phyloP scores from a whole-genome alignment of 2,113 vertebrate species.

The Ellobius talpinus region DNA sequence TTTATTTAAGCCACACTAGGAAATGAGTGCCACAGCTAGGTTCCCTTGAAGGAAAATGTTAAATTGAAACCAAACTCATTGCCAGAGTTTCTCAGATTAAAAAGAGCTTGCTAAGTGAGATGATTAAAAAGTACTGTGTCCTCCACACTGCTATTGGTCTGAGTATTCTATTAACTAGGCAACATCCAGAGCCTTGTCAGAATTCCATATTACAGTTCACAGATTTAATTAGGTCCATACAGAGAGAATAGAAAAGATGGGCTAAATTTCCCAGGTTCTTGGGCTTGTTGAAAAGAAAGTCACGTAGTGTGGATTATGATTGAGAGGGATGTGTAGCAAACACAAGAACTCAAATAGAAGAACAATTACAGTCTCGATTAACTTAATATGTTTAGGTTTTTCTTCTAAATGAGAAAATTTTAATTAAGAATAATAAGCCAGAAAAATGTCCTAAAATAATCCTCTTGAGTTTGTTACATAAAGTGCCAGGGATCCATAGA shows the following conservation, averaged over 20 bases:
- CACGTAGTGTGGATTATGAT: constrained; percentile 14
- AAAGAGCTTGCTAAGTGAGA: constrained; percentile 67
- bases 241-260: constrained; percentile 58
- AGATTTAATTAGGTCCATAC: constrained; percentile 74
- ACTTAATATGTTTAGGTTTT: constrained; percentile 26
- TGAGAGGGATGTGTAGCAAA: not conserved
- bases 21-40: constrained; percentile 57
- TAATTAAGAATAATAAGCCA: constrained; percentile 26
- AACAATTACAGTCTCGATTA: not conserved
- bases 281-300: constrained; percentile 59
- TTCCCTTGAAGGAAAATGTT: constrained; percentile 77
- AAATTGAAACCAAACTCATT: constrained; percentile 72
- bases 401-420: not conserved
- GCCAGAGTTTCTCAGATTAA: constrained; percentile 71
- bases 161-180: constrained; percentile 76
- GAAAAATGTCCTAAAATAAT: constrained; percentile 42
- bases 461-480: not conserved
- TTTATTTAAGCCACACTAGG: constrained; percentile 63
- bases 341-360: not conserved
- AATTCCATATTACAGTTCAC: constrained; percentile 70
- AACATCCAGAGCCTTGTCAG: constrained; percentile 71
- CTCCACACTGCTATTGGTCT: constrained; percentile 62
- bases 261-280: constrained; percentile 61
- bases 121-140: constrained; percentile 63
- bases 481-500: not conserved